phyloP scores from a whole-genome alignment of 1,140 invertebrate genomes.

The Tetragnatha versicolor region DNA sequence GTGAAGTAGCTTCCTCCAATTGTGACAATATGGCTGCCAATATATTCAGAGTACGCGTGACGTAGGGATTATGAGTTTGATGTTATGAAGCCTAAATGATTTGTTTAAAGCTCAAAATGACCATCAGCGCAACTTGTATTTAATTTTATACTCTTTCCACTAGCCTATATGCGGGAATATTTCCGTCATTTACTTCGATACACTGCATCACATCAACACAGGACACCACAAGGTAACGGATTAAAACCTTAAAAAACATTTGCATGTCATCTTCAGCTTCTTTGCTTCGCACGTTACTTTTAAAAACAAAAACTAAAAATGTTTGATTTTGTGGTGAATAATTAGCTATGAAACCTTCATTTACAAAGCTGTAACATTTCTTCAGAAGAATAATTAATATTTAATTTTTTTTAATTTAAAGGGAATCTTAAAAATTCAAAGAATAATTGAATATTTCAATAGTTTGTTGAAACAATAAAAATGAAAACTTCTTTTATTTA shows the following conservation, averaged over 20 bases:
- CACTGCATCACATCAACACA: slow-evolving; percentile 6
- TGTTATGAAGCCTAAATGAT: no score
- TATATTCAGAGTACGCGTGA: slow-evolving; percentile 27
- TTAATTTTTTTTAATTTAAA: no score
- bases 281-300: not conserved
- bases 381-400: no score
- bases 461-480: no score
- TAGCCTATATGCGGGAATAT: not conserved
- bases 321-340: no score
- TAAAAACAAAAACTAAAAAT: no score
- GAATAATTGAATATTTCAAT: no score
- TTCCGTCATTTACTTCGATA: slow-evolving; percentile 1
- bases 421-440: no score
- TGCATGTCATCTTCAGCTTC: slow-evolving; percentile 30
- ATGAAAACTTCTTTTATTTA: no score
- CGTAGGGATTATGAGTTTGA: slow-evolving; percentile 10
- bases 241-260: slow-evolving; percentile 54
- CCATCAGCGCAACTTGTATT: not conserved
- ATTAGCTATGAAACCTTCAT: no score
- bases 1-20: not conserved
- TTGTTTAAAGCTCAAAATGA: no score
- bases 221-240: slow-evolving; percentile 51
- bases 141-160: not conserved
- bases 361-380: no score
- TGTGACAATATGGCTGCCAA: slow-evolving; percentile 44